These are phyloP conservation scores for Diprion similis DNA, from an alignment of 1,140 invertebrate genomes.

Conservation along the genomic window DNA sequence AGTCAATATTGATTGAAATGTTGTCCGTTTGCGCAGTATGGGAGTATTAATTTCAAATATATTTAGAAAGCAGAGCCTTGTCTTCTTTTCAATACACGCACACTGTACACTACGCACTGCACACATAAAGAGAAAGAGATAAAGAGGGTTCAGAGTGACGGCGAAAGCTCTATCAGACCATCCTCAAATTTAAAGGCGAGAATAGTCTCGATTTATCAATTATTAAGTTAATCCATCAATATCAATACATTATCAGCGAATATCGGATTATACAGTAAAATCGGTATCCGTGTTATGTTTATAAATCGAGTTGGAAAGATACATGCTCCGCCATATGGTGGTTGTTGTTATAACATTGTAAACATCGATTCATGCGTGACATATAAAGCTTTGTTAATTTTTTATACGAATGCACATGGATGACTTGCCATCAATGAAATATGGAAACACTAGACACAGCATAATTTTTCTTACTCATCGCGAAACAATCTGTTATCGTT, in stretches of 20 bases:
- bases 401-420: background rate
- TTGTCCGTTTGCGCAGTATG: background rate
- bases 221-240: no score
- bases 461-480: no score
- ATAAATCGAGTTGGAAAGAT: constrained; percentile 31
- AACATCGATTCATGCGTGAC: constrained; percentile 13
- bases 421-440: background rate
- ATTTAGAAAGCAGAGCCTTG: background rate
- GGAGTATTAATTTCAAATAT: background rate
- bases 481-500: no score
- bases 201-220: no score
- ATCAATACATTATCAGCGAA: background rate
- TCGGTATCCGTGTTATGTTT: background rate
- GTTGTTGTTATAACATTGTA: constrained; percentile 8
- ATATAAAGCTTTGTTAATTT: constrained; percentile 10
- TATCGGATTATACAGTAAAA: background rate
- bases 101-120: background rate
- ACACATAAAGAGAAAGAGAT: background rate
- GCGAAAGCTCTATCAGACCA: constrained; percentile 4
- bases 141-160: background rate
- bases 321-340: constrained; percentile 25
- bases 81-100: background rate
- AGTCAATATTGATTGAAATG: background rate
- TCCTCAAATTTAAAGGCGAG: background rate
- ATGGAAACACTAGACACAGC: no score